phyloP scores from a whole-genome alignment of 2,797 vertebrate genomes.

The Argentina silus region DNA sequence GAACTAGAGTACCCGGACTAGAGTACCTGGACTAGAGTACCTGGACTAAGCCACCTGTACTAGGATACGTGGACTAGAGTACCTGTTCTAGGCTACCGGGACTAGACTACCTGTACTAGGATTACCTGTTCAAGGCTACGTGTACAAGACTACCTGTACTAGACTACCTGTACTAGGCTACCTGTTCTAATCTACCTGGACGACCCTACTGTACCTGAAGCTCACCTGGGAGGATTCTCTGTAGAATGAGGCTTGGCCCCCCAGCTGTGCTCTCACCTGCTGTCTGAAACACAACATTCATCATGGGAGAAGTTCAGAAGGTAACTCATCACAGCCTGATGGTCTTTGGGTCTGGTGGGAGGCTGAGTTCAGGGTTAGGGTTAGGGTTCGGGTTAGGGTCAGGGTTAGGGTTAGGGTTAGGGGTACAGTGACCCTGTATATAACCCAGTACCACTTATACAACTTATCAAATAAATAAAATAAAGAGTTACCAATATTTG shows the following conservation, averaged over 20 bases:
- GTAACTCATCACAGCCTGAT: neutral
- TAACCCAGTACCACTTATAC: neutral
- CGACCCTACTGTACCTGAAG: neutral
- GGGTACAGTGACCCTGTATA: neutral
- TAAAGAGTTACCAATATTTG: too few species aligned
- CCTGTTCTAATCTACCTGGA: neutral
- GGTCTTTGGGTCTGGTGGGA: neutral
- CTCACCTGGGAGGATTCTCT: neutral
- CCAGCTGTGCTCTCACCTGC: neutral
- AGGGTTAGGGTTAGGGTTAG: too few species aligned
- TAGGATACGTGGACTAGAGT: too few species aligned
- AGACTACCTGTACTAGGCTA: too few species aligned
- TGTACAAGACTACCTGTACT: too few species aligned
- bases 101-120: too few species aligned
- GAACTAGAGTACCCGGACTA: too few species aligned
- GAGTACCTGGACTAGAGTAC: too few species aligned
- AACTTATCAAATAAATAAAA: neutral
- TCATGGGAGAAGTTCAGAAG: slow-evolving; percentile 13
- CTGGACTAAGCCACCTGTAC: too few species aligned
- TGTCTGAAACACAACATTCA: slow-evolving; percentile 7
- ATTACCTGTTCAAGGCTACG: too few species aligned
- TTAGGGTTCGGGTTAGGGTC: too few species aligned
- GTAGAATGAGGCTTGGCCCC: neutral
- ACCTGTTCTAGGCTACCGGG: too few species aligned
- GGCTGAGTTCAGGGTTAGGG: neutral